phyloP scores from a whole-genome alignment of 2,888 invertebrate genomes.

The Pyrochroa serraticornis region DNA sequence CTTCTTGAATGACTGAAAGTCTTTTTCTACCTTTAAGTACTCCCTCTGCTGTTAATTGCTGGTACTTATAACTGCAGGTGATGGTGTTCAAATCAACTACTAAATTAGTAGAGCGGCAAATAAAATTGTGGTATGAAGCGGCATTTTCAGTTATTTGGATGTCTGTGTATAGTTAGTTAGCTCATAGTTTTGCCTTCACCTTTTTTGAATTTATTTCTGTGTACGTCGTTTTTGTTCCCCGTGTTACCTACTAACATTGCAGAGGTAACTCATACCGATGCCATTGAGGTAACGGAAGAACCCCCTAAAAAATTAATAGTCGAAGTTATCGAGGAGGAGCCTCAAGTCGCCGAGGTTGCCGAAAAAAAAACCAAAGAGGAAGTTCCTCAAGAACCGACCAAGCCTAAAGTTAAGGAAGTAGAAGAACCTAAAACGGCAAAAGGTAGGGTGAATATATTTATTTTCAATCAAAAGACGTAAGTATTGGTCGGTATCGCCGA shows the following conservation, averaged over 20 bases:
- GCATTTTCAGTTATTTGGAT: slow-evolving; percentile 5
- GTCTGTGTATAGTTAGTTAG: slow-evolving; percentile 3
- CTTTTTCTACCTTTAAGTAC: too few relatives aligned
- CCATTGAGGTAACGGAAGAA: slow-evolving; percentile 52
- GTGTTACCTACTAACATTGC: slow-evolving; percentile 45
- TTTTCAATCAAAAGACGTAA: slow-evolving; percentile 1
- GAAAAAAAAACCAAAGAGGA: slow-evolving; percentile 41
- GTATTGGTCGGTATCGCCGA: slow-evolving; percentile 19
- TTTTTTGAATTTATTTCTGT: slow-evolving; percentile 7
- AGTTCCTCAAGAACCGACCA: slow-evolving; percentile 44
- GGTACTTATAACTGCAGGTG: too few relatives aligned
- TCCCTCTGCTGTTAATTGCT: too few relatives aligned
- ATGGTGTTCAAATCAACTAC: too few relatives aligned
- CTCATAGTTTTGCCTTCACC: background rate
- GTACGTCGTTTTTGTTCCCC: slow-evolving; percentile 13
- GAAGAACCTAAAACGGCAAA: slow-evolving; percentile 37
- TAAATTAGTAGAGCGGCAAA: too few relatives aligned
- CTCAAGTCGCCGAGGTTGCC: slow-evolving; percentile 35
- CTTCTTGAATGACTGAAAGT: slow-evolving; percentile 4
- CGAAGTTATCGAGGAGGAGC: slow-evolving; percentile 57
- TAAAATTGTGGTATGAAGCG: too few relatives aligned
- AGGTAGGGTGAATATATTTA: slow-evolving; percentile 32
- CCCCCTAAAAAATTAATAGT: slow-evolving; percentile 56
- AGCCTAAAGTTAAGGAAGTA: slow-evolving; percentile 48
- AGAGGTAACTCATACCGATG: slow-evolving; percentile 57